phyloP scores from a whole-genome alignment of 1,140 invertebrate genomes.

The Muscidifurax raptorellus region DNA sequence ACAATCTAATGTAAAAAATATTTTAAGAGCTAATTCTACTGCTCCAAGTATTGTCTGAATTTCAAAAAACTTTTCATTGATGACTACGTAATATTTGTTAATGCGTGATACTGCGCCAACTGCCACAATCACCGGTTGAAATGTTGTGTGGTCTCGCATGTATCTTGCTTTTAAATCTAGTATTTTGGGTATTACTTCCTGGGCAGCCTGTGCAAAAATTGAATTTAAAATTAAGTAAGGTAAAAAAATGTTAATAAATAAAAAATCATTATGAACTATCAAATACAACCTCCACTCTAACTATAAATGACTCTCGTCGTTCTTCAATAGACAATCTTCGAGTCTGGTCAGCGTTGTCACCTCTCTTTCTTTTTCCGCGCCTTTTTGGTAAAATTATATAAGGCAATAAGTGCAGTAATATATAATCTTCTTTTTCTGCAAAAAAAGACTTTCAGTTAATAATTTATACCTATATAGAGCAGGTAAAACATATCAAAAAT shows the following conservation, averaged over 20 bases:
- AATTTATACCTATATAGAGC: neutral
- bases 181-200: neutral
- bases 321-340: neutral
- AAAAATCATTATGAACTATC: too few species aligned
- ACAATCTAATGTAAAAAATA: conserved; percentile 7
- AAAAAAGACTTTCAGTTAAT: neutral
- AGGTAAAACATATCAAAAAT: neutral
- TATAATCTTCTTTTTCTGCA: neutral
- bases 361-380: neutral
- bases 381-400: neutral
- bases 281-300: too few species aligned
- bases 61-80: neutral
- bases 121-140: neutral
- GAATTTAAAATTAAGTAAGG: neutral
- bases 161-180: neutral
- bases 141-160: neutral
- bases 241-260: too few species aligned
- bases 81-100: neutral
- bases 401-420: neutral
- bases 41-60: neutral
- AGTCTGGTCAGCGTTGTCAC: neutral
- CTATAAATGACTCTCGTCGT: neutral
- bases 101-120: neutral
- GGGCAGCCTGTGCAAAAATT: neutral
- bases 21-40: neutral